Base-by-base conservation (phyloP, 2,113 vertebrate genomes). In the Hemichromis elongatus region DNA sequence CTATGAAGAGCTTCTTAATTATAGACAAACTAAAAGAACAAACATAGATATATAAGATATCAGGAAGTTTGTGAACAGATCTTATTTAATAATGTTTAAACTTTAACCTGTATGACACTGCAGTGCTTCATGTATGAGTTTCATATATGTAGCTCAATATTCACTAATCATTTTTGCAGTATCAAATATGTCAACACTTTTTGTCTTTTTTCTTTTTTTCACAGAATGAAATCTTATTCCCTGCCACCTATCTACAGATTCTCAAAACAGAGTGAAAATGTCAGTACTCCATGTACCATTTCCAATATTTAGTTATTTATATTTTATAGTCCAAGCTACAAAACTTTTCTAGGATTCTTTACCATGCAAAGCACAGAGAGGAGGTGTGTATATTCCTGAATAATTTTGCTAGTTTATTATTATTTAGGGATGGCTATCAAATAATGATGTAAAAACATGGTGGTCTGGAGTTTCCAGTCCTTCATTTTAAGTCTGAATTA, bases 181-280 rank as follows among this genome's bases (percentile, higher is more conserved):
- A 35, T 30, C 9, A 16, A 26, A 24, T 26, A 8, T 79, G n/a
- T 33, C 10, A 53, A 16, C 2, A 16, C 5, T 47, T 45, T 24
- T 45, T 30, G 5, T 26, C 35, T 45, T 33, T 3, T 59, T 50
- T 80, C 59, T 53, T 86, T 66, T 86, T 55, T 80, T 90, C 89
- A 6, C 95, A 99, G 99, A 56, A 97, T 97, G 83, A 99, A 99
- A 94, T 94, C 96, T 19, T 96, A 95, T 24, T 97, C 96, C 5
- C 93, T 98, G 4, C 98, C 98, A 45, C 97, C 97, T 0, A 95
- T 97, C 91, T 96, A 95, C 87, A 96, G 96, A 96, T 96, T 94
- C 87, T 95, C 95, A 77, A 98, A 97, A 87, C 96, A 96, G 86
- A 98, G 97, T 90, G 97, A 96, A 93, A 97, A 96, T 28, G 99